Evolutionary conservation across 2,888 invertebrate genomes (phyloP).

Genomic region (Nephrotoma flavescens): DNA sequence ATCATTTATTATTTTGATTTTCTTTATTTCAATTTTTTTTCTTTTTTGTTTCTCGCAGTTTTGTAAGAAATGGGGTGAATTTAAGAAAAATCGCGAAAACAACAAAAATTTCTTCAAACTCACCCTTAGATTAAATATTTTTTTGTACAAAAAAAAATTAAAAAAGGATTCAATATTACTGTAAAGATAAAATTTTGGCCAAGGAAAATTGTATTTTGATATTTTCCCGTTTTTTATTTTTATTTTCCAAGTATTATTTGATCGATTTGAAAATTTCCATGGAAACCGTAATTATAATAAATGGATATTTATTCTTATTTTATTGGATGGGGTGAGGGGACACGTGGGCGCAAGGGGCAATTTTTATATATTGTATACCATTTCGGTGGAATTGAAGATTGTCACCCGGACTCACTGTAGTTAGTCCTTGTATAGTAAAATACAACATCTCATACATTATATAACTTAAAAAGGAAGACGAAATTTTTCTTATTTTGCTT

Average conservation of each 20-base stretch:
- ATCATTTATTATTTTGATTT: not conserved
- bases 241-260: not conserved
- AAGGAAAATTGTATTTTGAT: not conserved
- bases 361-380: not conserved
- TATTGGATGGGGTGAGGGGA: not conserved
- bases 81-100: not conserved
- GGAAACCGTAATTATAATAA: not conserved
- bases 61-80: not conserved
- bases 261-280: not conserved
- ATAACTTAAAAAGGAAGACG: not conserved
- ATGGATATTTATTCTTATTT: not conserved
- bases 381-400: not conserved
- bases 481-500: not conserved
- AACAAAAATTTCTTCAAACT: not conserved
- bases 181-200: not conserved
- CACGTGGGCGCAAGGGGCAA: not conserved
- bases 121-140: not conserved
- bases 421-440: not conserved
- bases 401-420: not conserved
- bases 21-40: not conserved
- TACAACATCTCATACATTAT: not conserved
- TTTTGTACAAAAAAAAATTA: not conserved
- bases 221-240: not conserved
- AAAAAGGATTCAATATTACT: not conserved
- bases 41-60: not conserved